Base-by-base conservation (phyloP, 2,888 invertebrate genomes). In the Salticus scenicus region DNA sequence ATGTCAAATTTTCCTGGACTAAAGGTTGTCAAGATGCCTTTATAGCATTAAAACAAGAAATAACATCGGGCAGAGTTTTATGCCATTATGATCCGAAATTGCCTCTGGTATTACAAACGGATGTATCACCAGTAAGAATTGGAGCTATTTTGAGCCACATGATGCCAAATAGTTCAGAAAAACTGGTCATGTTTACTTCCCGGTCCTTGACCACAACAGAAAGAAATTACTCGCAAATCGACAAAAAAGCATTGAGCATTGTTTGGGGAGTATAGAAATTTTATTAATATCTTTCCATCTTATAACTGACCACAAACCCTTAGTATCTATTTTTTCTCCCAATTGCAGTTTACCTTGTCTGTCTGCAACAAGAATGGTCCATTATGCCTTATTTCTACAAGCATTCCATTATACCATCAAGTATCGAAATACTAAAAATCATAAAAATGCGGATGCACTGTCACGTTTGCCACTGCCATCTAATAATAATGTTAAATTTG, bases 161-260 rank as follows among this genome's bases (percentile, higher is more conserved):
- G 28, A 89, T 88, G 70, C 78, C 83, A 28, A 90, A 91, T 88
- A 90, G 90, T n/a, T 81, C 87, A 14, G 91, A 91, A 81, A 85
- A 90, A 87, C 91, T 92, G 1, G 91, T 92, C 31, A 89, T 89
- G 0, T 92, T 90, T 88, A 91, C 91, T 0, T 91, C 91, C 69
- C 89, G 90, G 74, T 88, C 89, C 1, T 82, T 91, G 27, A 90
- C 89, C 17, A 51, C 28, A 57, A 84, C 90, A 7, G 90, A 91
- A 82, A 84, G 88, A 47, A 89, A 89, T 24, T 91, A 91, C 88
- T 89, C 90, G n/a, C 90, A 91, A 87, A 87, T 91, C 10, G 90
- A 91, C 73, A 90, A 90, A 87, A 91, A 91, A 88, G 91, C 90
- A 0, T 88, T 90, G 24, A 89, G 89, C 41, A 73, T 90, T 33